Conservation (phyloP, 2,888 invertebrate species). For the Zaprionus obscuricornis region DNA sequence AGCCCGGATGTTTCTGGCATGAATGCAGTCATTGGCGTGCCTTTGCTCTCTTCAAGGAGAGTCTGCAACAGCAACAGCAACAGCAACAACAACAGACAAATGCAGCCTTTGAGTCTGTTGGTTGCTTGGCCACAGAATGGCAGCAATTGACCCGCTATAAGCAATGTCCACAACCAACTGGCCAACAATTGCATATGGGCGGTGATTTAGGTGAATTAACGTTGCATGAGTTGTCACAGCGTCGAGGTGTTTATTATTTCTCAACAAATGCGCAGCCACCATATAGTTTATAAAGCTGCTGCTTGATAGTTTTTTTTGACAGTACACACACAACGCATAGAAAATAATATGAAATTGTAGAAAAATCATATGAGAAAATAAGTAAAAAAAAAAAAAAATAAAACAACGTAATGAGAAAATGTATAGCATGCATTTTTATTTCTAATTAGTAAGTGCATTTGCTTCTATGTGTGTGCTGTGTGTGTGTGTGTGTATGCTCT, state of each 20-base stretch:
- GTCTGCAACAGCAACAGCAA: constrained; percentile 6
- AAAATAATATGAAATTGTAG: too few relatives aligned
- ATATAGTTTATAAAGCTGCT: constrained; percentile 38
- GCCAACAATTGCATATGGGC: constrained; percentile 57
- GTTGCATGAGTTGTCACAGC: constrained; percentile 47
- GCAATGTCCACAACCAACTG: constrained; percentile 61
- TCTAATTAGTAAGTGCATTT: constrained; percentile 74
- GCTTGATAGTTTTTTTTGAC: constrained; percentile 8
- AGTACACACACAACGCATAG: too few relatives aligned
- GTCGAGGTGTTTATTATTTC: constrained; percentile 77
- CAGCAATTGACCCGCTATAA: constrained; percentile 65
- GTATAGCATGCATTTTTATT: constrained; percentile 75
- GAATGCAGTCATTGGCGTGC: constrained; percentile 82
- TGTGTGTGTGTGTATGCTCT: constrained; percentile 17
- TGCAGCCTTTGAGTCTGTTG: constrained; percentile 55
- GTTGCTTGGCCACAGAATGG: constrained; percentile 68
- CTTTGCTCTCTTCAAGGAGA: constrained; percentile 76
- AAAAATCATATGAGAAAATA: constrained; percentile 12
- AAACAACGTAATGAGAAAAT: constrained; percentile 63
- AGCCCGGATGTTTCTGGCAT: constrained; percentile 85
- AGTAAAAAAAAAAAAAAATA: constrained; percentile 23
- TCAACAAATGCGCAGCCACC: constrained; percentile 69
- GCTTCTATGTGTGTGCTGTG: constrained; percentile 26
- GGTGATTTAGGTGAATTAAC: constrained; percentile 62
- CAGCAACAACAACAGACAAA: not conserved